Conservation (phyloP, 2,797 vertebrate species). For the Strix occidentalis region DNA sequence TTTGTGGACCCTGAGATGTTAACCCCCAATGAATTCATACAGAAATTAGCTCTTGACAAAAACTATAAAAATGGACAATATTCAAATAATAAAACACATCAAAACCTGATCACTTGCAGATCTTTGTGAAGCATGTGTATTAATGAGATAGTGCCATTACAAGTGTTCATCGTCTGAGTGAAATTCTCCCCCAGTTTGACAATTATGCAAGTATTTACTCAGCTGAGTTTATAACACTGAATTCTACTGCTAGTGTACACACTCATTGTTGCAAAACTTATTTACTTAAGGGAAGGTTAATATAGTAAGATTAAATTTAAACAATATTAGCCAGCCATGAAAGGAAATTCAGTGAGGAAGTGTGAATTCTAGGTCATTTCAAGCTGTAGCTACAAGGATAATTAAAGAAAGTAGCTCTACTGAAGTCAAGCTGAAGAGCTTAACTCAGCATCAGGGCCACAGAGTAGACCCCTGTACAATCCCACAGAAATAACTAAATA, state of each 20-base stretch:
- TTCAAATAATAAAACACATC: not conserved
- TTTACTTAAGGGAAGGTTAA: not conserved
- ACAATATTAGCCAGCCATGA: not conserved
- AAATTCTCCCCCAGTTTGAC: not conserved
- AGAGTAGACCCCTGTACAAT: not conserved
- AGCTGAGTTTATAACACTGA: not conserved
- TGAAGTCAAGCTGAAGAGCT: not conserved
- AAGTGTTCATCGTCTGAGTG: not conserved
- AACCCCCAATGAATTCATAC: not conserved
- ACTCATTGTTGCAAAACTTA: not conserved
- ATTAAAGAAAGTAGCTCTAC: not conserved
- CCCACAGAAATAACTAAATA: not conserved
- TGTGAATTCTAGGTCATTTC: not conserved
- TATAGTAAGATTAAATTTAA: not conserved
- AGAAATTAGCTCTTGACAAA: not conserved
- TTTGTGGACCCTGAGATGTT: slow-evolving; percentile 21
- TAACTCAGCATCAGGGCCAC: not conserved
- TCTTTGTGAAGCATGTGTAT: not conserved
- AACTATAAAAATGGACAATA: not conserved
- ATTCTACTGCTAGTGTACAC: not conserved
- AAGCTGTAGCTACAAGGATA: not conserved
- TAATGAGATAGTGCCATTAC: not conserved
- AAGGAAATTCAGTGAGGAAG: not conserved
- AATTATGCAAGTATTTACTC: not conserved
- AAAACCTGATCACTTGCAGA: not conserved